Conservation (phyloP, 2,888 invertebrate genomes). For the Melieria picta region DNA sequence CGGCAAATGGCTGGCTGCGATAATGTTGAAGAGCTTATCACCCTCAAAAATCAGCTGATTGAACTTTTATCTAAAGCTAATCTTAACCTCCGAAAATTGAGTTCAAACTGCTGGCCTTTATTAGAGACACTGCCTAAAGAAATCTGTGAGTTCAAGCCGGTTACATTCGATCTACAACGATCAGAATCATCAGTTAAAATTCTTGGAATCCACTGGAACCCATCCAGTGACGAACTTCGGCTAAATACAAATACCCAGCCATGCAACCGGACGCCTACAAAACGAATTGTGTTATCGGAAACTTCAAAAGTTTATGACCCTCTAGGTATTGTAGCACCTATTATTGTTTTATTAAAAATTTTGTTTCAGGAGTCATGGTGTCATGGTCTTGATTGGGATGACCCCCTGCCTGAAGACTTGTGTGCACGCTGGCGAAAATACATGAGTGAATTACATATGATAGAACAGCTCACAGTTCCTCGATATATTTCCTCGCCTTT, state of each 20-base stretch:
- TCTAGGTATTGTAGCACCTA: conserved; percentile 12
- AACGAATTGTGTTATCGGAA: conserved; percentile 16
- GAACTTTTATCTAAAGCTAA: conserved; percentile 1
- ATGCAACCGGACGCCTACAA: conserved; percentile 7
- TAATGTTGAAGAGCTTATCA: background rate
- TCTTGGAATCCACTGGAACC: conserved; percentile 24
- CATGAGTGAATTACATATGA: background rate
- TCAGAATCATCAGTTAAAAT: conserved; percentile 24
- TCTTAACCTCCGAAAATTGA: conserved; percentile 10
- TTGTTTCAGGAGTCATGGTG: conserved; percentile 16
- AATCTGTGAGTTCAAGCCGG: conserved; percentile 25
- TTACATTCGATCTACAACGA: conserved; percentile 13
- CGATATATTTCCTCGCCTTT: conserved; percentile 7
- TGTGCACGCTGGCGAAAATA: conserved; percentile 16
- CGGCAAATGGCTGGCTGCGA: conserved; percentile 12
- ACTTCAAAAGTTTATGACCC: conserved; percentile 20
- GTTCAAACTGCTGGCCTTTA: conserved; percentile 21
- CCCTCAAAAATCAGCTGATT: conserved; percentile 5
- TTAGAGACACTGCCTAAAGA: conserved; percentile 21
- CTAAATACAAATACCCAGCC: conserved; percentile 2
- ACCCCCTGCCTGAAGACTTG: background rate
- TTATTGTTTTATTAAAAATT: conserved; percentile 10
- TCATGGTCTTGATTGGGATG: conserved; percentile 12
- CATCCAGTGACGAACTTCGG: conserved; percentile 19
- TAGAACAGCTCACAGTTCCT: conserved; percentile 3